phyloP scores from a whole-genome alignment of 1,140 invertebrate species.

The Paraescarpia echinospica region DNA sequence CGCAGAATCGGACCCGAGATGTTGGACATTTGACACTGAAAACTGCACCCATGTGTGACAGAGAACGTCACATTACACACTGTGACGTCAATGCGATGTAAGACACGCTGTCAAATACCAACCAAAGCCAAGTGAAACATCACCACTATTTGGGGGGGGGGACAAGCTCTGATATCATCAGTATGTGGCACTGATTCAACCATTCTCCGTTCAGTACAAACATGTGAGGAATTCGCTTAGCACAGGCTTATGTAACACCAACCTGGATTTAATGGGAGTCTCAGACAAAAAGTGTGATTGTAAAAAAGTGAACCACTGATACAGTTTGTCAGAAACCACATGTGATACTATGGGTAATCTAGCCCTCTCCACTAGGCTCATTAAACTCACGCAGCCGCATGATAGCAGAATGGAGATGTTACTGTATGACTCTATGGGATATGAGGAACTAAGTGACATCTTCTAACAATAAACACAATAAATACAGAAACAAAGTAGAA shows the following conservation, averaged over 20 bases:
- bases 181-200: neutral
- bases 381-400: neutral
- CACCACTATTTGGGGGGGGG: neutral
- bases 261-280: neutral
- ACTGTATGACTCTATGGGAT: neutral
- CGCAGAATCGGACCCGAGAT: neutral
- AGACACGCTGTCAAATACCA: neutral
- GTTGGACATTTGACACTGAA: neutral
- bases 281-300: neutral
- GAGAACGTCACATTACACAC: neutral
- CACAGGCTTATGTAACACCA: neutral
- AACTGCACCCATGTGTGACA: neutral
- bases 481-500: neutral
- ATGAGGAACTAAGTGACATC: neutral
- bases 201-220: neutral
- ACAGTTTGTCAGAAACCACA: neutral
- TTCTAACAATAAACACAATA: neutral
- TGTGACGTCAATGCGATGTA: neutral
- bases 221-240: neutral
- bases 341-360: neutral
- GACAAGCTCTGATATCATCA: neutral
- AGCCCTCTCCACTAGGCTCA: neutral
- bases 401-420: neutral
- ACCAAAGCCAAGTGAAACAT: neutral
- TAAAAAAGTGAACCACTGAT: neutral